phyloP scores from a whole-genome alignment of 92 coral and sea anemone genomes.

The Parazoanthus darwini region DNA sequence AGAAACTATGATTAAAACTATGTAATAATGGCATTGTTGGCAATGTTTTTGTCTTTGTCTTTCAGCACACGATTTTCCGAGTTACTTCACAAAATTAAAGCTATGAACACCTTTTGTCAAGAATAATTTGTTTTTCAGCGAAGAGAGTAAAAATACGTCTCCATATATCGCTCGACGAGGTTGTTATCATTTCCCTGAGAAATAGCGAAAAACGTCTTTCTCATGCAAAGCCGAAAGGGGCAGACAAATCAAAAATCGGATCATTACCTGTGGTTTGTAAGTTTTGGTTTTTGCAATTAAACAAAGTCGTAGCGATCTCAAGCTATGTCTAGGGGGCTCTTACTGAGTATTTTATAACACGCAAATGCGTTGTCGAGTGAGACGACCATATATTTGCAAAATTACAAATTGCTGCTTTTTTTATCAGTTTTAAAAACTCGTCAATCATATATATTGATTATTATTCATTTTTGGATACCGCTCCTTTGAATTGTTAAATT shows the following conservation, averaged over 20 bases:
- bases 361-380: neutral
- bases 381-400: too few species aligned
- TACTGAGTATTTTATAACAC: neutral
- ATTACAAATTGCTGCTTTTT: too few species aligned
- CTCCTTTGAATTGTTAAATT: too few species aligned
- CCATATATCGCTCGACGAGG: neutral
- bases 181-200: neutral
- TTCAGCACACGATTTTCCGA: neutral
- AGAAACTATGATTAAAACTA: neutral
- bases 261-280: neutral
- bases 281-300: neutral
- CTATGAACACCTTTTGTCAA: neutral
- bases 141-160: neutral
- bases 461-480: too few species aligned
- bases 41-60: neutral
- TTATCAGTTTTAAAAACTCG: too few species aligned
- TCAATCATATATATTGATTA: too few species aligned
- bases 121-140: neutral
- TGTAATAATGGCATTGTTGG: neutral
- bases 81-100: too few species aligned
- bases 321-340: neutral
- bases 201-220: neutral
- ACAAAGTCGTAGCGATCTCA: neutral
- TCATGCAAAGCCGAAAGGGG: neutral
- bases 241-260: neutral